Evolutionary conservation across 1,140 invertebrate species (phyloP).

Genomic region (Penaeus japonicus): DNA sequence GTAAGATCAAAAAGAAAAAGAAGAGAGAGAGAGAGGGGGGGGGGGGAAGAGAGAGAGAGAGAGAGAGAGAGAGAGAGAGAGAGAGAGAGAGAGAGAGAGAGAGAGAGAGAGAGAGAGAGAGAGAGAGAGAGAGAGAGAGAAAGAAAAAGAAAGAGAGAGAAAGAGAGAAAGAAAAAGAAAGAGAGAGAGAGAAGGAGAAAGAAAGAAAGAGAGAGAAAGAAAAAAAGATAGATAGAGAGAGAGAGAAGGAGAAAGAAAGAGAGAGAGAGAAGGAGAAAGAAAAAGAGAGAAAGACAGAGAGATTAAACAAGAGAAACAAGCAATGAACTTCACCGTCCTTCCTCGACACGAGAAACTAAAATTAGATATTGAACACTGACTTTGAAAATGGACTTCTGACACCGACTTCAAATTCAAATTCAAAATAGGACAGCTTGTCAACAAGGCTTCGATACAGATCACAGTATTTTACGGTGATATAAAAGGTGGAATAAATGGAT

Average conservation of each 20-base stretch:
- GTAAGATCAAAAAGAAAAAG: too few species aligned
- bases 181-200: background rate
- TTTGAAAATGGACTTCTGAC: too few species aligned
- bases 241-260: background rate
- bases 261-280: conserved; percentile 1
- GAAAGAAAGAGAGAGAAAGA: background rate
- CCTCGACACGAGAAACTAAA: too few species aligned
- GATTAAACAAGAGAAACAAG: background rate
- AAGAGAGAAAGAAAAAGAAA: background rate
- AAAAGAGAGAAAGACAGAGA: background rate
- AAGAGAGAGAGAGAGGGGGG: background rate
- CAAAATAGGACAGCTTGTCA: too few species aligned
- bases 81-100: background rate
- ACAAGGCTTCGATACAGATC: too few species aligned
- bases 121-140: background rate
- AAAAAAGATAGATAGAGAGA: background rate
- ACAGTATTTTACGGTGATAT: too few species aligned
- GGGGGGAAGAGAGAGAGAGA: background rate
- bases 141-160: too few species aligned
- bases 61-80: background rate
- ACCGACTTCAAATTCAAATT: too few species aligned
- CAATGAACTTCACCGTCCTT: background rate
- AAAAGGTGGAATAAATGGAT: too few species aligned
- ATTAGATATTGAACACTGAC: too few species aligned
- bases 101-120: background rate